Conservation (phyloP, 2,113 vertebrate species). For the Helogale parvula region DNA sequence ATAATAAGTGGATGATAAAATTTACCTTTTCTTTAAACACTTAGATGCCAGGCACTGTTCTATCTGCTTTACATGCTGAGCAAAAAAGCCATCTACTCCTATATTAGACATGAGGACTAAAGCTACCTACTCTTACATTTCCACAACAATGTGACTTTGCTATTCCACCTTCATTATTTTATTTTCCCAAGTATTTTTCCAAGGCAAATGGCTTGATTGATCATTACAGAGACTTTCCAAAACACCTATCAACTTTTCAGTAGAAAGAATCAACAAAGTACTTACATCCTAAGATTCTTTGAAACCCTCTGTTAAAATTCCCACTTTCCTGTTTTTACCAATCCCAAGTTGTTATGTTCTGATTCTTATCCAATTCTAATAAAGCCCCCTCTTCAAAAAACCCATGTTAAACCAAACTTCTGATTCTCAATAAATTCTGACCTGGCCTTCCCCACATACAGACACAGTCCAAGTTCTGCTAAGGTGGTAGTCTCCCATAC, state of each 20-base stretch:
- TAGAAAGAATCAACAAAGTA: background rate
- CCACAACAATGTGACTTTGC: background rate
- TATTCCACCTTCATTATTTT: background rate
- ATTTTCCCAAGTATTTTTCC: background rate
- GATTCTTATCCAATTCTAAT: background rate
- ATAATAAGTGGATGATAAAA: background rate
- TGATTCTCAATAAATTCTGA: background rate
- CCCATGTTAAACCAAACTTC: background rate
- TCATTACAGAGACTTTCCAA: background rate
- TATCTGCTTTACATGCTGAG: background rate
- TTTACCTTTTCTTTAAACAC: constrained; percentile 8
- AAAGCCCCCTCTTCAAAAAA: background rate
- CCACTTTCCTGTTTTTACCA: background rate
- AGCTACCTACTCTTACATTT: background rate
- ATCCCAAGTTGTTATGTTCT: background rate
- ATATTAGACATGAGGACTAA: background rate
- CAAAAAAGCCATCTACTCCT: background rate
- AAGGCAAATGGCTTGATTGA: background rate
- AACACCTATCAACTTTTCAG: background rate
- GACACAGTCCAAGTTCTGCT: background rate
- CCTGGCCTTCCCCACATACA: background rate
- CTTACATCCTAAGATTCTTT: background rate
- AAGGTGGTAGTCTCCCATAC: background rate
- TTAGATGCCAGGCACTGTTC: background rate
- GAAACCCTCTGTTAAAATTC: background rate